Conservation (phyloP, 1,140 invertebrate genomes). For the Drosophila nebulosa region DNA sequence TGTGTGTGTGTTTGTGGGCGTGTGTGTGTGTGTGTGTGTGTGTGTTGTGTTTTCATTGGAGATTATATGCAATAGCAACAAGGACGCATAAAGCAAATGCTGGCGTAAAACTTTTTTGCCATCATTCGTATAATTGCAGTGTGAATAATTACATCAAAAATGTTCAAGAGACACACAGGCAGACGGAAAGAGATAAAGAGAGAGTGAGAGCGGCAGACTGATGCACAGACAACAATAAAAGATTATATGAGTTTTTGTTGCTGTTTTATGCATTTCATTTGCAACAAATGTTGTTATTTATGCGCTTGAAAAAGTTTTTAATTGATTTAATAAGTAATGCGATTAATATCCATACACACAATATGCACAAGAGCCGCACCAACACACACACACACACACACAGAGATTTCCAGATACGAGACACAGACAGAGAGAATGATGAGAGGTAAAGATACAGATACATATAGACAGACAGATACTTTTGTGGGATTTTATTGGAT, state of each 20-base stretch:
- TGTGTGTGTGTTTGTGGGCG: neutral
- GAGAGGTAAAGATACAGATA: conserved; percentile 14
- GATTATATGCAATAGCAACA: conserved; percentile 65
- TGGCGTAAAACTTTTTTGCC: conserved; percentile 58
- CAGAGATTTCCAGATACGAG: conserved; percentile 3
- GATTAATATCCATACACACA: conserved; percentile 57
- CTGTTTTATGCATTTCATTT: conserved; percentile 17
- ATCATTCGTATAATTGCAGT: conserved; percentile 77
- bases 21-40: conserved; percentile 1
- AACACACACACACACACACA: conserved; percentile 1
- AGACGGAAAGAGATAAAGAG: conserved; percentile 23
- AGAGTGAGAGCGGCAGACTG: conserved; percentile 4
- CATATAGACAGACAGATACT: conserved; percentile 16
- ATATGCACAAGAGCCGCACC: conserved; percentile 34
- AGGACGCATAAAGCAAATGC: conserved; percentile 59
- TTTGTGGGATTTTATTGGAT: conserved; percentile 4
- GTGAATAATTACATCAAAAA: conserved; percentile 77
- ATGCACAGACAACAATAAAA: conserved; percentile 65
- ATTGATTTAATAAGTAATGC: conserved; percentile 78
- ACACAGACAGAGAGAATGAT: neutral
- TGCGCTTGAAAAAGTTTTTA: conserved; percentile 77
- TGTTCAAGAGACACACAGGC: conserved; percentile 30
- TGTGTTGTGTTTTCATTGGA: conserved; percentile 62
- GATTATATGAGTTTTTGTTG: conserved; percentile 42
- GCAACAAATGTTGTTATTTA: conserved; percentile 74